Evolutionary conservation across 2,888 invertebrate species (phyloP).

Genomic region (Bombylius major): DNA sequence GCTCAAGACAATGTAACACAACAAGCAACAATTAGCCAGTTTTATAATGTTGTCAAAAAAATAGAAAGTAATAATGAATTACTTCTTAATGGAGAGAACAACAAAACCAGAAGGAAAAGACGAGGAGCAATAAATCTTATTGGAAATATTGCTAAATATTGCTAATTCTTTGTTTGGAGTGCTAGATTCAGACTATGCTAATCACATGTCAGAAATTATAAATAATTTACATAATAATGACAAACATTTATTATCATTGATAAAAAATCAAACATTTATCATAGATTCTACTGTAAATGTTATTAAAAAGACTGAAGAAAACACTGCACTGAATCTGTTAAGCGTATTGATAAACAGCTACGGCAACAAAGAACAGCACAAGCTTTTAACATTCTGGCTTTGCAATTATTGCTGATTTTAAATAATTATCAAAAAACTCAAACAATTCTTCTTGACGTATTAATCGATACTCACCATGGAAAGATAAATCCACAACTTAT

Average conservation of each 20-base stretch:
- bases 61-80: not conserved
- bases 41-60: too few relatives aligned
- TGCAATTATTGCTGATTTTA: not conserved
- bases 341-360: not conserved
- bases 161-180: slow-evolving; percentile 1
- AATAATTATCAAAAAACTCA: not conserved
- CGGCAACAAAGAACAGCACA: not conserved
- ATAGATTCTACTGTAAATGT: slow-evolving; percentile 1
- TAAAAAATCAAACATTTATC: slow-evolving; percentile 1
- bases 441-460: not conserved
- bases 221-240: not conserved
- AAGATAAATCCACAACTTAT: not conserved
- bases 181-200: not conserved
- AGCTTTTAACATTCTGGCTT: not conserved
- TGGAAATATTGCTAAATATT: not conserved
- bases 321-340: not conserved
- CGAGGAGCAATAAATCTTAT: not conserved
- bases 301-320: not conserved
- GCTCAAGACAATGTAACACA: too few relatives aligned
- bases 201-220: not conserved
- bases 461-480: not conserved
- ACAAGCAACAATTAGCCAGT: too few relatives aligned
- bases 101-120: not conserved
- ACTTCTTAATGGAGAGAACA: not conserved
- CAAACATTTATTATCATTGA: not conserved